Base-by-base conservation (phyloP, 1,140 invertebrate genomes). In the Nymphalis io region DNA sequence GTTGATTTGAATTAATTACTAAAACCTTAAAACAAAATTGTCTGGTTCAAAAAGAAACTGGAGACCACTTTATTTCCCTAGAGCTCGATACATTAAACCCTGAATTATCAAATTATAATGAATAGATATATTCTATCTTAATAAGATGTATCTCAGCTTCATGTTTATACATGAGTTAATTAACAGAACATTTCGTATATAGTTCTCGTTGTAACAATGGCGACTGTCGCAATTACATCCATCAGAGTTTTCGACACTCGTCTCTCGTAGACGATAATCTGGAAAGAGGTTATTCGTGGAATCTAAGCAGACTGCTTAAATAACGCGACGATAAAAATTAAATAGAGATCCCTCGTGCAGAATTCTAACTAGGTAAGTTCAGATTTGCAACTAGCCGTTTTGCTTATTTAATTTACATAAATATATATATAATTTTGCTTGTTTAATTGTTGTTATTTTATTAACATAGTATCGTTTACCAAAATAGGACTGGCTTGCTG, bases 111-210 rank as follows among this genome's bases (percentile, higher is more conserved):
- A 51, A n/a, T 4, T 12, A 12, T 21, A 51, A 51, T 51, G 46
- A 51, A 20, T 10, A 55, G 13, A 21, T 55, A 13, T 55, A 6
- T 21, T 18, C 46, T 18, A 48, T 4, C 51, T 27, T 55, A 55
- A 33, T 55, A 23, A 55, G 18, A 51, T 53, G 15, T 48, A 10
- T 55, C 16, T 59, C 69, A 62, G 44, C 63, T 39, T 68, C 68
- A 78, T 78, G 73, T 78, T 72, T 75, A 78, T 70, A 70, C 73
- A 75, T 75, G 73, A 78, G 73, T 68, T 78, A 73, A 78, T 78
- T 78, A 78, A 73, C 60, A 71, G 53, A 38, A 78, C 68, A 64
- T 75, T 65, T 70, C 33, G 53, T 70, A 72, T 61, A 73, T 78
- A 75, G 75, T 78, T 60, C 70, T 75, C 73, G 62, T 46, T 33